Evolutionary conservation across 1,140 invertebrate genomes (phyloP).

Genomic region (Drosophila pachea): DNA sequence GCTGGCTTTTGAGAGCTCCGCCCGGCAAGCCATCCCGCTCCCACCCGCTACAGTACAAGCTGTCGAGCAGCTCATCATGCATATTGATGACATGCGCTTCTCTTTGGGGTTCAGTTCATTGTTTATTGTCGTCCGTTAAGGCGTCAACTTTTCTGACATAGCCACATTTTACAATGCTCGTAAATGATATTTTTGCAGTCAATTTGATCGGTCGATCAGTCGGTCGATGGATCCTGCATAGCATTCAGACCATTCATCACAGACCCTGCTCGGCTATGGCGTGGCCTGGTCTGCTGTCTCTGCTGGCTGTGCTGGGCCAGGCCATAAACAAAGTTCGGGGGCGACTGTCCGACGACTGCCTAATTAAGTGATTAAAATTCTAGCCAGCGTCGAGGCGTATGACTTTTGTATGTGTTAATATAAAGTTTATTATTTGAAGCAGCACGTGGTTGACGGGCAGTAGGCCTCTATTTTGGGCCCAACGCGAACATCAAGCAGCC

Average conservation of each 20-base stretch:
- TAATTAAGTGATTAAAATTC: slow-evolving; percentile 78
- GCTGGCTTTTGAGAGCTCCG: slow-evolving; percentile 32
- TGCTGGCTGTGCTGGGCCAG: slow-evolving; percentile 31
- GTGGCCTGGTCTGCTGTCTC: slow-evolving; percentile 16
- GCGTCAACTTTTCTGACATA: slow-evolving; percentile 58
- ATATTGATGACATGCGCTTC: slow-evolving; percentile 66
- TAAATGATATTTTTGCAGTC: slow-evolving; percentile 64
- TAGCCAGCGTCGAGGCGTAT: slow-evolving; percentile 58
- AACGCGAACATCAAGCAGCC: slow-evolving; percentile 25
- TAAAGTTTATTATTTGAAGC: slow-evolving; percentile 78
- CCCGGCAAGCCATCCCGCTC: slow-evolving; percentile 1
- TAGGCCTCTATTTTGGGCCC: slow-evolving; percentile 46
- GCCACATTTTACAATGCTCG: slow-evolving; percentile 47
- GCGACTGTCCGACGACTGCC: slow-evolving; percentile 34
- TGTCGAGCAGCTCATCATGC: slow-evolving; percentile 57
- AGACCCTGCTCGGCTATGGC: slow-evolving; percentile 9
- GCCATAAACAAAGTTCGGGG: slow-evolving; percentile 62
- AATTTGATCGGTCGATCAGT: slow-evolving; percentile 30
- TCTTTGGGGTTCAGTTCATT: slow-evolving; percentile 45
- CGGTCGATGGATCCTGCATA: slow-evolving; percentile 50
- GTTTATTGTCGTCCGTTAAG: slow-evolving; percentile 60
- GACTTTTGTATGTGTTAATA: slow-evolving; percentile 77
- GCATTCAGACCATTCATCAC: slow-evolving; percentile 66
- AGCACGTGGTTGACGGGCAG: slow-evolving; percentile 64
- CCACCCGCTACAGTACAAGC: background rate